Percentiles rank a stretch among this genome's conserved stretches.
phyloP scores from a whole-genome alignment of 2,113 vertebrate genomes.

The Eclectus roratus region DNA sequence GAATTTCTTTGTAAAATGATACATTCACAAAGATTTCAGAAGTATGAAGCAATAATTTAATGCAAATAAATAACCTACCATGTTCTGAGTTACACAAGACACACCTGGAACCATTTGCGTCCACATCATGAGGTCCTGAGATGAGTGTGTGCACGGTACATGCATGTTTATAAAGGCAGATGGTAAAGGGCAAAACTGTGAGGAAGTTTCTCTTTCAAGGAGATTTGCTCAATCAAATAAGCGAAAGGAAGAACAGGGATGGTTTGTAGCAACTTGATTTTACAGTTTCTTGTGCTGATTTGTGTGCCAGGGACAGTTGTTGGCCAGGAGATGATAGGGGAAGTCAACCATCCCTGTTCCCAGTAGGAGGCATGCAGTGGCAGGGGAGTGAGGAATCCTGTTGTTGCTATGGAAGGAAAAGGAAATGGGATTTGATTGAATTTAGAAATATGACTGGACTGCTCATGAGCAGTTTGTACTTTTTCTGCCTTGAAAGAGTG shows the following conservation, averaged over 20 bases:
- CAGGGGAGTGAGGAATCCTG: neutral
- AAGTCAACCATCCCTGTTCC: neutral
- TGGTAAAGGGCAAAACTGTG: neutral
- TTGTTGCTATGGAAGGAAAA: neutral
- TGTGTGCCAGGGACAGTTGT: neutral
- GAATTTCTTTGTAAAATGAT: neutral
- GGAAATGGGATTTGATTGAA: neutral
- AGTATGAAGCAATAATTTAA: neutral
- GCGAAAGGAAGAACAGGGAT: neutral
- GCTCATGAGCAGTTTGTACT: neutral
- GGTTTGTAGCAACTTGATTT: neutral
- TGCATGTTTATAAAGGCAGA: neutral
- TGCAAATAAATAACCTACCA: neutral
- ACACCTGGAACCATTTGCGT: neutral
- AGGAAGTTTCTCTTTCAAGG: neutral
- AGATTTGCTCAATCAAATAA: neutral
- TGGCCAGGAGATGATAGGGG: neutral
- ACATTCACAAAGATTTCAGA: neutral
- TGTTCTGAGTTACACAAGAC: neutral
- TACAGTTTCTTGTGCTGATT: neutral
- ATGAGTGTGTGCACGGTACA: fast-evolving
- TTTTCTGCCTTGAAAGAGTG: neutral
- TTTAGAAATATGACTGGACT: neutral
- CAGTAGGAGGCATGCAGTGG: neutral
- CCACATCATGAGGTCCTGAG: neutral